phyloP scores from a whole-genome alignment of 2,113 vertebrate species.

The Cyanistes caeruleus region DNA sequence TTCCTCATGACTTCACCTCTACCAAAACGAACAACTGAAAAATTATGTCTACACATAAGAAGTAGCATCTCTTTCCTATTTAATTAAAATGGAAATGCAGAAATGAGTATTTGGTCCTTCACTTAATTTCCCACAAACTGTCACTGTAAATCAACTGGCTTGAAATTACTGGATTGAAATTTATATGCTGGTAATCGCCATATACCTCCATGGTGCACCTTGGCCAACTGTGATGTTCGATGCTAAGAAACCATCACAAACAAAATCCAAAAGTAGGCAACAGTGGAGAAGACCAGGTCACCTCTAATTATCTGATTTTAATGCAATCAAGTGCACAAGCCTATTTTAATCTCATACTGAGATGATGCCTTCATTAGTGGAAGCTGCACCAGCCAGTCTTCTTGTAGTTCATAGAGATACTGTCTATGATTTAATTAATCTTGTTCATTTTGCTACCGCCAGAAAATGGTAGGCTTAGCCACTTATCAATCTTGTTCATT shows the following conservation, averaged over 20 bases:
- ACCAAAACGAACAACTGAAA: background rate
- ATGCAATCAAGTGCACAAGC: background rate
- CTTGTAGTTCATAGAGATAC: background rate
- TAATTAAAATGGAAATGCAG: background rate
- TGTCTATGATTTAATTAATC: background rate
- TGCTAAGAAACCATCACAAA: background rate
- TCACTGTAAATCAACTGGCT: background rate
- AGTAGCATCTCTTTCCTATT: background rate
- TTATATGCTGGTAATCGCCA: background rate
- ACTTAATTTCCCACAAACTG: background rate
- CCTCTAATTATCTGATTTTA: conserved; percentile 3
- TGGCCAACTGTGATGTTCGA: background rate
- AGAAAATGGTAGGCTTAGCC: background rate
- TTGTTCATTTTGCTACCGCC: background rate
- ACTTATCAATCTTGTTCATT: background rate
- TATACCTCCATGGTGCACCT: background rate
- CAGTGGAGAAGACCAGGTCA: background rate
- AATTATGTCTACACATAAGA: background rate
- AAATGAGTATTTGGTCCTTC: background rate
- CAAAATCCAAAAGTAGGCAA: background rate
- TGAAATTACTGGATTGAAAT: background rate
- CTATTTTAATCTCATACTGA: background rate
- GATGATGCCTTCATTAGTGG: background rate
- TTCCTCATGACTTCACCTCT: background rate
- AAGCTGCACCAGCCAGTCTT: background rate